Percentiles rank a stretch among this genome's conserved stretches.
phyloP scores from a whole-genome alignment of 92 coral and sea anemone genomes.

The Actinernus sp. region DNA sequence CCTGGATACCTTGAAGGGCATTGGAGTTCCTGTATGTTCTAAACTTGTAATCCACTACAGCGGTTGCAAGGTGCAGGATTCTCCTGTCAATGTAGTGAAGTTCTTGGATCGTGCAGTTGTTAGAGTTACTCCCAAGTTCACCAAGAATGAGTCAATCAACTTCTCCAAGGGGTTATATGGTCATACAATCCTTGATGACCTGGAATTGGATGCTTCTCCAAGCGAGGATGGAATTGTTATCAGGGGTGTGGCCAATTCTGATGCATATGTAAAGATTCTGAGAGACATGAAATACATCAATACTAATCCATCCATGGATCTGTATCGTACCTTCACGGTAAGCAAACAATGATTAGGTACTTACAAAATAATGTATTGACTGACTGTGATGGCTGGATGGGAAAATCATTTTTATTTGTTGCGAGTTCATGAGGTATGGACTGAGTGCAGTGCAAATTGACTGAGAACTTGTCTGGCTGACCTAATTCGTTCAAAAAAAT shows the following conservation, averaged over 20 bases:
- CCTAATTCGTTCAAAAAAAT: too few relatives aligned
- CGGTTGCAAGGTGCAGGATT: constrained; percentile 52
- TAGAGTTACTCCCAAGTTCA: constrained; percentile 79
- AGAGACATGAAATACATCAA: constrained; percentile 80
- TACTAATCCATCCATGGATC: constrained; percentile 37
- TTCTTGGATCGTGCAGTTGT: constrained; percentile 77
- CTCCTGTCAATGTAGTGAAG: constrained; percentile 62
- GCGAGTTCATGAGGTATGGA: too few relatives aligned
- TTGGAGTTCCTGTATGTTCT: constrained; percentile 75
- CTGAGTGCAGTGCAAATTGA: too few relatives aligned
- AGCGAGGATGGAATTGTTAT: constrained; percentile 72
- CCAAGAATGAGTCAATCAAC: constrained; percentile 73
- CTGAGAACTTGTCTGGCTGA: too few relatives aligned
- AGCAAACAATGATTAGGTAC: too few relatives aligned
- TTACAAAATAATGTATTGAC: too few relatives aligned
- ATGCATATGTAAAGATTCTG: constrained; percentile 74
- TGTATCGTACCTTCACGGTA: constrained; percentile 74
- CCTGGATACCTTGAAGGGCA: constrained; percentile 34
- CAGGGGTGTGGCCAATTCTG: constrained; percentile 84
- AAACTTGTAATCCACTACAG: constrained; percentile 51
- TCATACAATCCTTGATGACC: constrained; percentile 63
- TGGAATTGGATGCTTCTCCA: constrained; percentile 58
- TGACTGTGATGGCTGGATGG: too few relatives aligned
- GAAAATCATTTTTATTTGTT: too few relatives aligned
- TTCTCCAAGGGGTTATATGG: constrained; percentile 64